Percentiles rank a stretch among this genome's conserved stretches.
phyloP scores from a whole-genome alignment of 2,113 vertebrate species.

The Thermophis baileyi region DNA sequence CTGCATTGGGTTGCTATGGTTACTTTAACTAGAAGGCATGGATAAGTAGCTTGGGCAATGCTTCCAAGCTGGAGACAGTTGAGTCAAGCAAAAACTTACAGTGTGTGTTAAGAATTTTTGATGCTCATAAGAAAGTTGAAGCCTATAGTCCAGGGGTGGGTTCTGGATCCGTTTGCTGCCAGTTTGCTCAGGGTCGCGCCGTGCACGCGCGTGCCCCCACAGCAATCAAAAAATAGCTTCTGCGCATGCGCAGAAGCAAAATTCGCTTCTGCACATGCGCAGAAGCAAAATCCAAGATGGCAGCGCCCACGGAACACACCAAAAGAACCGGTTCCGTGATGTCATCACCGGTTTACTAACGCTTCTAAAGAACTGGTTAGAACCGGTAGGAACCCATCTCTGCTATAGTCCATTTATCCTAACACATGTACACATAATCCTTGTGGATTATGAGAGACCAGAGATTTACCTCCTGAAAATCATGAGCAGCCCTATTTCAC shows the following conservation, averaged over 20 bases:
- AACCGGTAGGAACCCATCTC: no score
- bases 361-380: no score
- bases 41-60: background rate
- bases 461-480: constrained; percentile 44
- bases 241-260: no score
- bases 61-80: background rate
- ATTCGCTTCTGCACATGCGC: no score
- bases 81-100: background rate
- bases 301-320: no score
- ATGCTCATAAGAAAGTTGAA: constrained; percentile 15
- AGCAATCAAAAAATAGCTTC: no score
- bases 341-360: no score
- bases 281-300: no score
- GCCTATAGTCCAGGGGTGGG: accelerated
- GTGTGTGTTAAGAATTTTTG: background rate
- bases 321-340: no score
- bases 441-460: constrained; percentile 30
- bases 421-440: background rate
- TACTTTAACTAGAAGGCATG: constrained; percentile 12
- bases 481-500: constrained; percentile 33
- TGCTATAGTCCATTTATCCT: accelerated
- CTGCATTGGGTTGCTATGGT: constrained; percentile 35
- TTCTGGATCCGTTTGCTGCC: no score
- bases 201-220: no score
- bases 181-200: no score